Evolutionary conservation across 2,113 vertebrate species (phyloP).

Genomic region (Ursus arctos): DNA sequence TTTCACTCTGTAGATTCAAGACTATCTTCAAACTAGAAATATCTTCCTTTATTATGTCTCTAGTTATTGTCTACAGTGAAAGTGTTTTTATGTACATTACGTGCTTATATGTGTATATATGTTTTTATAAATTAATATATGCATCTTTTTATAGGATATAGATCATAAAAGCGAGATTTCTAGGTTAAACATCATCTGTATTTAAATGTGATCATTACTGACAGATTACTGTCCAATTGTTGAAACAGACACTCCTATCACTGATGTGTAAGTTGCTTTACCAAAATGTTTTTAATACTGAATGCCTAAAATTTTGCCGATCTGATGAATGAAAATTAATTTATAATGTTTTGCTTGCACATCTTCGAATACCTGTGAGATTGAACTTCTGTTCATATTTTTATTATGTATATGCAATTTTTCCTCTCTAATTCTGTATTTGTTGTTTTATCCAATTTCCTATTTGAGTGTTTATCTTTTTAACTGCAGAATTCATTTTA

Average conservation of each 20-base stretch:
- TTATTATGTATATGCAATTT: not conserved
- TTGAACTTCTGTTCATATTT: not conserved
- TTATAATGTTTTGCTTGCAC: not conserved
- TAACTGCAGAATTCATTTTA: not conserved
- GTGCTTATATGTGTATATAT: not conserved
- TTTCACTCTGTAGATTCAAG: not conserved
- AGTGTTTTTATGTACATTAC: not conserved
- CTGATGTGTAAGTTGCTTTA: not conserved
- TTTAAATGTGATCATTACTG: not conserved
- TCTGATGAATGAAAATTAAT: not conserved
- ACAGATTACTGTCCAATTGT: not conserved
- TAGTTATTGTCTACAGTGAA: not conserved
- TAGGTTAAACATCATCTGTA: not conserved
- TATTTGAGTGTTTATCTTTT: not conserved
- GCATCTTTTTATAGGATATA: not conserved
- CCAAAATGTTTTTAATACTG: not conserved
- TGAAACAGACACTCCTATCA: not conserved
- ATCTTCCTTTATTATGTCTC: not conserved
- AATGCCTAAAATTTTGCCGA: conserved; percentile 1
- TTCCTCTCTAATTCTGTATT: not conserved
- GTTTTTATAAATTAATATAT: not conserved
- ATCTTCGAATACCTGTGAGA: not conserved
- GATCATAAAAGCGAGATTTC: not conserved
- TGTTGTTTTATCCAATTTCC: not conserved
- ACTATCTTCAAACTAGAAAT: not conserved